These are phyloP conservation scores for Fringilla coelebs DNA, from an alignment of 2,797 vertebrate genomes.

Conservation along the genomic window DNA sequence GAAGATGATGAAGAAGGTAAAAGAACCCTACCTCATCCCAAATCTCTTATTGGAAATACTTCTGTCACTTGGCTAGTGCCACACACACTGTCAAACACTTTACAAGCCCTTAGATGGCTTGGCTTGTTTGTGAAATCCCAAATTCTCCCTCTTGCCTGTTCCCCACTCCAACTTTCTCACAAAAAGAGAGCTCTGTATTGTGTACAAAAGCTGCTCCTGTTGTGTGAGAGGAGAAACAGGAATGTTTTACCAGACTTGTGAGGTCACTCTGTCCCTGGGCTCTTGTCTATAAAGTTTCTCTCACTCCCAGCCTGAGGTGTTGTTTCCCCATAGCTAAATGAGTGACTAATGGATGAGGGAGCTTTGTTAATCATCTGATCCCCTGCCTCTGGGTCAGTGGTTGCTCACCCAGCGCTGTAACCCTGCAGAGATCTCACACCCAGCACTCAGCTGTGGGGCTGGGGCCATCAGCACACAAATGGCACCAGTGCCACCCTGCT, in stretches of 20 bases:
- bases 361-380: not conserved
- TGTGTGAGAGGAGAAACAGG: not conserved
- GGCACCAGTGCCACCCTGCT: not conserved
- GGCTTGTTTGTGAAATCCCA: not conserved
- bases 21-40: not conserved
- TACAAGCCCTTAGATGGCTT: not conserved
- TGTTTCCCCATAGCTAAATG: not conserved
- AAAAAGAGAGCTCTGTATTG: not conserved
- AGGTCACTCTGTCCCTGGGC: not conserved
- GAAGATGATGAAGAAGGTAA: slow-evolving; percentile 97
- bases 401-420: not conserved
- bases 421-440: not conserved
- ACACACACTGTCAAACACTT: not conserved
- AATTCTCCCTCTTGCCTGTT: not conserved
- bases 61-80: not conserved
- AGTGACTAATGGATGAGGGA: not conserved
- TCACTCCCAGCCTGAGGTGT: slow-evolving; percentile 38
- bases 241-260: not conserved
- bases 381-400: not conserved
- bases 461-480: not conserved
- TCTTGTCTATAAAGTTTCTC: not conserved
- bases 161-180: not conserved
- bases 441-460: not conserved
- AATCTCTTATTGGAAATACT: not conserved
- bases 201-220: not conserved